phyloP scores from a whole-genome alignment of 2,888 invertebrate genomes.

The Phanerotoma sp. region DNA sequence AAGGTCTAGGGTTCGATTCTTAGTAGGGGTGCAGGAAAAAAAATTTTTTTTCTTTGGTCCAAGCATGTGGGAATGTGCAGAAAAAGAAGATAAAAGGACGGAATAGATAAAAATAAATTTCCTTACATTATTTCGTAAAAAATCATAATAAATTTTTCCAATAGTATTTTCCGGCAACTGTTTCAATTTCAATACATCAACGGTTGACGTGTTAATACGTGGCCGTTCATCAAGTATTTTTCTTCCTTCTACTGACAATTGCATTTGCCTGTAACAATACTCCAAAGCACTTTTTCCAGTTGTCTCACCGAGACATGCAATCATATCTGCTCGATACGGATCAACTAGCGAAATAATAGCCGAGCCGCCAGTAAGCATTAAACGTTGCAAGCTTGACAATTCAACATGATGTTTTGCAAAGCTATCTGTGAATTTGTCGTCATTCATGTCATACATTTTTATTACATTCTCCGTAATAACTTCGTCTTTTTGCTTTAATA shows the following conservation, averaged over 20 bases:
- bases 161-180: slow-evolving; percentile 77
- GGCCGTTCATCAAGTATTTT: slow-evolving; percentile 78
- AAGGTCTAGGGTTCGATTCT: no score
- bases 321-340: slow-evolving; percentile 87
- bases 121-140: slow-evolving; percentile 75
- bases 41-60: no score
- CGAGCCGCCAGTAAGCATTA: slow-evolving; percentile 81
- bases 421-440: slow-evolving; percentile 63
- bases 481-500: no score
- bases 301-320: slow-evolving; percentile 92
- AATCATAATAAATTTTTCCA: slow-evolving; percentile 83
- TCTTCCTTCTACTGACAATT: slow-evolving; percentile 72
- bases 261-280: slow-evolving; percentile 76
- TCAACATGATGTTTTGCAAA: slow-evolving; percentile 67
- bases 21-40: no score
- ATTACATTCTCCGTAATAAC: no score
- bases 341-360: slow-evolving; percentile 78
- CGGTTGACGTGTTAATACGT: slow-evolving; percentile 79
- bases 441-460: no score
- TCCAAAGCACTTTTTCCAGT: slow-evolving; percentile 73
- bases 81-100: no score
- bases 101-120: no score
- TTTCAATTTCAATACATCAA: slow-evolving; percentile 73
- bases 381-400: slow-evolving; percentile 72
- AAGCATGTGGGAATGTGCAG: no score